Evolutionary conservation across 2,888 invertebrate species (phyloP).

Genomic region (Diabrotica balteata): DNA sequence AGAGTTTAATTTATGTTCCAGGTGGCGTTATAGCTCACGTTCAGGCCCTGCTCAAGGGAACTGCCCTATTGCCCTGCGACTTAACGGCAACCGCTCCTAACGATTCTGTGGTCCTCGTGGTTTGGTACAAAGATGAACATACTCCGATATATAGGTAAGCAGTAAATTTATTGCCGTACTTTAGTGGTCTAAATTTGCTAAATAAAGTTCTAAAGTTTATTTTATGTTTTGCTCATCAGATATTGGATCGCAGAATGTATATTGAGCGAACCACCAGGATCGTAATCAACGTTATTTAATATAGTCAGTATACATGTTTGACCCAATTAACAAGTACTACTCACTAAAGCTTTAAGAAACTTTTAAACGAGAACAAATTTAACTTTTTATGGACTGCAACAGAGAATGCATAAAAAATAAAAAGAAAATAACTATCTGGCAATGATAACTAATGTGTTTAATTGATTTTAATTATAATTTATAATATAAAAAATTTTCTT

Average conservation of each 20-base stretch:
- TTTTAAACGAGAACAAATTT: too few relatives aligned
- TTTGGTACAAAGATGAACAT: constrained; percentile 89
- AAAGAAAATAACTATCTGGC: too few relatives aligned
- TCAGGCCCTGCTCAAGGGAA: constrained; percentile 78
- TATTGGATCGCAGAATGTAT: background rate
- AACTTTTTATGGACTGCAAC: too few relatives aligned
- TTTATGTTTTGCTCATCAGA: background rate
- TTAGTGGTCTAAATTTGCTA: background rate
- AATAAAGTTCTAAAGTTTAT: background rate
- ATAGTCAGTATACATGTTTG: too few relatives aligned
- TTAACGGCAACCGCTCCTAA: constrained; percentile 78
- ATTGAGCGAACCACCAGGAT: background rate
- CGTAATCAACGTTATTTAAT: background rate
- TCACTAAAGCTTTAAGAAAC: too few relatives aligned
- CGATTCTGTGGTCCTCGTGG: constrained; percentile 83
- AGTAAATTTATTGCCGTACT: constrained; percentile 6
- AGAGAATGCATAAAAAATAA: too few relatives aligned
- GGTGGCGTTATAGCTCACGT: constrained; percentile 62
- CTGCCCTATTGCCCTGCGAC: constrained; percentile 86
- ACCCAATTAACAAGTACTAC: too few relatives aligned
- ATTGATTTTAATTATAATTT: too few relatives aligned
- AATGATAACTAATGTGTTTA: too few relatives aligned
- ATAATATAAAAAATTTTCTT: too few relatives aligned
- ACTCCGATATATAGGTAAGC: constrained; percentile 87
- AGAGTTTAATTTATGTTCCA: constrained; percentile 51